A percentile compares a stretch with the other conserved stretches of the same genome.
phyloP scores from a whole-genome alignment of 2,888 invertebrate genomes.

The Tenthredo livida region DNA sequence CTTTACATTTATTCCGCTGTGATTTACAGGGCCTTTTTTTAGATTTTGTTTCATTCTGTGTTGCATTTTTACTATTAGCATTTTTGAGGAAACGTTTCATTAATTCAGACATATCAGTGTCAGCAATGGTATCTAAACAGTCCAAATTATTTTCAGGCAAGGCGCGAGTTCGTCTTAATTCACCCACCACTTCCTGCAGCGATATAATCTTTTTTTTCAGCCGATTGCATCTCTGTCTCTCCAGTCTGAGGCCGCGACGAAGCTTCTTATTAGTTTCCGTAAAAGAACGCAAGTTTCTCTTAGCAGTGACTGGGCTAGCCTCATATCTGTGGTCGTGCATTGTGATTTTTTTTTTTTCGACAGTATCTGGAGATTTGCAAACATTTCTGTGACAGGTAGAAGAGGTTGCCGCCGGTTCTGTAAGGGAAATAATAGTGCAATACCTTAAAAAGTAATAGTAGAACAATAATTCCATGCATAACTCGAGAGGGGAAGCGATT shows the following conservation, averaged over 20 bases:
- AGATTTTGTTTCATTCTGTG: neutral
- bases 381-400: too few relatives aligned
- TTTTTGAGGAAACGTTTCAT: neutral
- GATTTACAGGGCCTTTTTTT: too few relatives aligned
- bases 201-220: constrained; percentile 5
- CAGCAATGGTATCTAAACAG: neutral
- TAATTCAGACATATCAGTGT: neutral
- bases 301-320: neutral
- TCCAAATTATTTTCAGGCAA: constrained; percentile 12
- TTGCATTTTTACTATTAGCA: neutral
- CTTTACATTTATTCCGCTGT: constrained; percentile 5
- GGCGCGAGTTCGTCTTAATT: neutral
- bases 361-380: too few relatives aligned
- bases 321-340: neutral
- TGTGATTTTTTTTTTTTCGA: too few relatives aligned
- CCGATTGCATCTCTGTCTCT: too few relatives aligned
- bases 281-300: neutral
- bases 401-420: too few relatives aligned
- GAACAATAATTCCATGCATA: too few relatives aligned
- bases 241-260: neutral
- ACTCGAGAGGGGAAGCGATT: too few relatives aligned
- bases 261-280: constrained; percentile 2
- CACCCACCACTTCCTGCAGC: constrained; percentile 7
- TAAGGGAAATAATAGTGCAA: too few relatives aligned
- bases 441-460: too few relatives aligned